Base-by-base conservation (phyloP, 1,140 invertebrate genomes). In the Anastrepha ludens region DNA sequence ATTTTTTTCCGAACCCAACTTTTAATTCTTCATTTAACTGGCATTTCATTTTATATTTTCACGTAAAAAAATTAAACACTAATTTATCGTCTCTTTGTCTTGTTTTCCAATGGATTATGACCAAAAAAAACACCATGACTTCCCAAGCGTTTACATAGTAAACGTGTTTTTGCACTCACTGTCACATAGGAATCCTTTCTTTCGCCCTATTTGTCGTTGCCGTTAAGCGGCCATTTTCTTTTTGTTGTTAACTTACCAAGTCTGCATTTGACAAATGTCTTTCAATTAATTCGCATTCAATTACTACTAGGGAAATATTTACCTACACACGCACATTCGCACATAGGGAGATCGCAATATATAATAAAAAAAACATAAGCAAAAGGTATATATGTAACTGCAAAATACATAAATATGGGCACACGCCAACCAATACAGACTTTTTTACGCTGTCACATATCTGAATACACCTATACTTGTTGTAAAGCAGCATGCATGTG, bases 221-320 rank as follows among this genome's bases (percentile, higher is more conserved):
- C 74, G 15, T 81, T 41, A 81, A 81, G 74, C 17, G 74, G 15
- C 17, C 50, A 29, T 81, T 81, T 81, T 13, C 6, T 50, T 81
- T 58, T 29, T 81, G 74, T 15, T 81, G 3, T n/a, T 55, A 11
- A 3, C 17, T 6, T 29, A 17, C 47, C 44, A 29, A 20, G 74
- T 81, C 74, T 81, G 74, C 74, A 81, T 50, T 81, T 81, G 74
- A 81, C 74, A 81, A 81, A 81, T 81, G 74, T 81, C 74, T 81
- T 81, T 81, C 74, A 81, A 81, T 81, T 81, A 81, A 81, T 81
- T 81, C 74, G 74, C 74, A 81, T 81, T 81, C 74, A 81, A 81
- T 81, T 81, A 81, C 74, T 50, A 86, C 62, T 87, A 87, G 44
- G 55, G 55, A 87, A 47, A 87, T 67, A 50, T 67, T 50, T 50